A percentile compares a stretch with the other conserved stretches of the same genome.
Evolutionary conservation across 2,113 vertebrate species (phyloP).

Genomic region (Neoarius graeffei): DNA sequence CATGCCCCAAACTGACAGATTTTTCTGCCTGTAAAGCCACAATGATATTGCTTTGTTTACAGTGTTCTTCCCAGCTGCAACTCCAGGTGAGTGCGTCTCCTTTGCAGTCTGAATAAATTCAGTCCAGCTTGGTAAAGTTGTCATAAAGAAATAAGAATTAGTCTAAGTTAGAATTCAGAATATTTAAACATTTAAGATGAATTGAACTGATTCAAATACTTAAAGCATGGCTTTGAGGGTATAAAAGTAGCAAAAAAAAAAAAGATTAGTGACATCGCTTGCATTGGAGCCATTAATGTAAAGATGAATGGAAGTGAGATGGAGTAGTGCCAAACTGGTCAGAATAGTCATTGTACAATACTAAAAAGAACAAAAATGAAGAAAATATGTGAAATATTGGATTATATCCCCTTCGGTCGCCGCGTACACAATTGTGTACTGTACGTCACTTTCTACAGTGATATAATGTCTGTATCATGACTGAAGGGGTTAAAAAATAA

Average conservation of each 20-base stretch:
- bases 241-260: background rate
- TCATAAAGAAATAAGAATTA: background rate
- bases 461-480: too few relatives aligned
- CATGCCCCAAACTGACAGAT: background rate
- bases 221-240: conserved; percentile 18
- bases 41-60: background rate
- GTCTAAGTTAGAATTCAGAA: background rate
- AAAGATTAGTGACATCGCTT: background rate
- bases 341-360: background rate
- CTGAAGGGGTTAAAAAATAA: too few relatives aligned
- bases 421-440: too few relatives aligned
- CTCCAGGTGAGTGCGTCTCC: background rate
- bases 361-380: too few relatives aligned
- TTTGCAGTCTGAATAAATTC: background rate
- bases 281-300: conserved; percentile 6
- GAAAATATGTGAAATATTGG: too few relatives aligned
- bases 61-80: background rate
- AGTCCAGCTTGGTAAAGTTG: background rate
- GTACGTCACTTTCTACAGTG: too few relatives aligned
- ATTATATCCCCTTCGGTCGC: too few relatives aligned
- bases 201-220: background rate
- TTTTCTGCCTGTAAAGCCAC: background rate
- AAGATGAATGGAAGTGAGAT: background rate
- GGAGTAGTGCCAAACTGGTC: background rate
- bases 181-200: conserved; percentile 12